Evolutionary conservation across 2,113 vertebrate genomes (phyloP).

Genomic region (Leuciscus idus): DNA sequence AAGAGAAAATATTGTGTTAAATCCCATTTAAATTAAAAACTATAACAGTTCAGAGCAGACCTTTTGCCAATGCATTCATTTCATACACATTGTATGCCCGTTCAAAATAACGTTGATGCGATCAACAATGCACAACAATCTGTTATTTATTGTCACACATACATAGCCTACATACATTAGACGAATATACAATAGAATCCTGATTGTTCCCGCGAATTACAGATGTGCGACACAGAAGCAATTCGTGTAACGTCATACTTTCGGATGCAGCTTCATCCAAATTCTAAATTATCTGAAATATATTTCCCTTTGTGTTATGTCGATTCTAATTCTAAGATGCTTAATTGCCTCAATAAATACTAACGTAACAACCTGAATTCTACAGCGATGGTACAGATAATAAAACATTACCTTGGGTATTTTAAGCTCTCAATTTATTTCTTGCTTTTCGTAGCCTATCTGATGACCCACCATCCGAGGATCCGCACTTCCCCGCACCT

Average conservation of each 20-base stretch:
- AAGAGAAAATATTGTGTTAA: background rate
- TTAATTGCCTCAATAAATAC: background rate
- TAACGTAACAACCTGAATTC: constrained; percentile 7
- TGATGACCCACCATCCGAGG: constrained; percentile 48
- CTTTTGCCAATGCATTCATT: background rate
- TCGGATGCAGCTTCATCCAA: background rate
- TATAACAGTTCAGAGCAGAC: constrained; percentile 22
- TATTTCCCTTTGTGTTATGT: background rate
- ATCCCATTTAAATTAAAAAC: background rate
- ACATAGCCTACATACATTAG: background rate
- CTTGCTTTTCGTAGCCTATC: constrained; percentile 30
- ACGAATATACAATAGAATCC: background rate
- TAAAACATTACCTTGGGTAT: constrained; percentile 48
- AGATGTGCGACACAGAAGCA: background rate
- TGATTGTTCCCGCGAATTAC: background rate
- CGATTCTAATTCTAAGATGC: constrained; percentile 10
- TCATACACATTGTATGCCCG: background rate
- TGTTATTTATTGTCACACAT: background rate
- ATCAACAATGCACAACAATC: background rate
- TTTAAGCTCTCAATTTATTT: constrained; percentile 44
- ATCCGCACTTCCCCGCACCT: constrained; percentile 44
- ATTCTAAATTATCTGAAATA: background rate
- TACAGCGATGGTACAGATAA: background rate
- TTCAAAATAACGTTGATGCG: background rate
- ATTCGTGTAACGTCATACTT: constrained; percentile 27